phyloP scores from a whole-genome alignment of 2,113 vertebrate genomes.

The Trichomycterus rosablanca region DNA sequence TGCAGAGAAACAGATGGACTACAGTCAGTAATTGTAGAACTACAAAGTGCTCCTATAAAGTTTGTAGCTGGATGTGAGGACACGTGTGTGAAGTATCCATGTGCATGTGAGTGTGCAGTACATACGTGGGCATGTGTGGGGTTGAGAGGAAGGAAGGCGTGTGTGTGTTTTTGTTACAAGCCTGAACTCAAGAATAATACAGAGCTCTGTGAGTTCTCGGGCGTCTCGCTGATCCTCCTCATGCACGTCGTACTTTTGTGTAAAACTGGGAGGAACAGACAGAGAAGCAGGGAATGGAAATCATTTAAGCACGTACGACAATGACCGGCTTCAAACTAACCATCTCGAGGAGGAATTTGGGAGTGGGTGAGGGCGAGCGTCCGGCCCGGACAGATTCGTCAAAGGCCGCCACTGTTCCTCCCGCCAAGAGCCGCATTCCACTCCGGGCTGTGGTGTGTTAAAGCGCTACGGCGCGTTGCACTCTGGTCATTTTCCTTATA shows the following conservation, averaged over 20 bases:
- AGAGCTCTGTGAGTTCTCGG: slow-evolving; percentile 35
- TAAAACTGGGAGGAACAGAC: slow-evolving; percentile 1
- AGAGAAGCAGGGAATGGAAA: slow-evolving; percentile 19
- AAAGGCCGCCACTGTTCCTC: slow-evolving; percentile 45
- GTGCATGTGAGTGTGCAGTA: slow-evolving; percentile 26
- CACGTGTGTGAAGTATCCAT: no score
- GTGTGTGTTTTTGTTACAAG: slow-evolving; percentile 47
- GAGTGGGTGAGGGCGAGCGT: slow-evolving; percentile 32
- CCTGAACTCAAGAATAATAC: slow-evolving; percentile 42
- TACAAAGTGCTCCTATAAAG: no score
- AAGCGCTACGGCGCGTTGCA: slow-evolving; percentile 20
- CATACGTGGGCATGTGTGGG: slow-evolving; percentile 33
- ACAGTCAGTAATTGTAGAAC: no score
- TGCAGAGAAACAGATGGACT: no score
- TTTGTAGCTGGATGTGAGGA: no score
- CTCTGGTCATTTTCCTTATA: slow-evolving; percentile 33
- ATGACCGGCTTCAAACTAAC: slow-evolving; percentile 45
- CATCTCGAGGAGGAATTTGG: slow-evolving; percentile 50
- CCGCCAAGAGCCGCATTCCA: slow-evolving; percentile 50
- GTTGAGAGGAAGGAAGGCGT: slow-evolving; percentile 7
- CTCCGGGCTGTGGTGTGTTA: slow-evolving; percentile 22
- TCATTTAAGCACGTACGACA: slow-evolving; percentile 56
- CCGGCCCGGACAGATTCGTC: slow-evolving; percentile 36
- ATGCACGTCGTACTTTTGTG: slow-evolving; percentile 21
- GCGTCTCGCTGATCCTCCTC: slow-evolving; percentile 26